These are phyloP conservation scores for Trinectes maculatus DNA, from an alignment of 2,113 vertebrate species.

Conservation along the genomic window DNA sequence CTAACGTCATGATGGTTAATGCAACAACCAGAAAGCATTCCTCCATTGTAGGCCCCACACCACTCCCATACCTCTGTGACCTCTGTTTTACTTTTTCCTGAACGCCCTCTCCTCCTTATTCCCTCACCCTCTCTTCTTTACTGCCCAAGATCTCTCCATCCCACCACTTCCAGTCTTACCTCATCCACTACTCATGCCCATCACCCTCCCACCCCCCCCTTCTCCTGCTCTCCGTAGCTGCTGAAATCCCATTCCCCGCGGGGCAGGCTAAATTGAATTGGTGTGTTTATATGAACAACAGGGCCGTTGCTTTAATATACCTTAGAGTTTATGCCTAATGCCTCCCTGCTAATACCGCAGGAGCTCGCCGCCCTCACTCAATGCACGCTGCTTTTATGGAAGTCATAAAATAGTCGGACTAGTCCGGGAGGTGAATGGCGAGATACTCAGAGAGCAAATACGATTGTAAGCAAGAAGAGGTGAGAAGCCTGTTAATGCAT, in stretches of 20 bases:
- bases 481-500: constrained; percentile 43
- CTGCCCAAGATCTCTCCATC: constrained; percentile 49
- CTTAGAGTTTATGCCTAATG: constrained; percentile 87
- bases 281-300: constrained; percentile 88
- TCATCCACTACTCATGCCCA: constrained; percentile 41
- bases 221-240: constrained; percentile 55
- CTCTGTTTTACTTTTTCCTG: constrained; percentile 3
- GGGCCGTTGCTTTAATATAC: constrained; percentile 88
- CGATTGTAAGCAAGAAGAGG: constrained; percentile 38
- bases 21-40: constrained; percentile 54
- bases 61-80: constrained; percentile 39
- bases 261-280: constrained; percentile 92
- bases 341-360: constrained; percentile 73
- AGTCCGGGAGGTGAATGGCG: constrained; percentile 41
- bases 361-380: constrained; percentile 73
- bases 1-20: constrained; percentile 55
- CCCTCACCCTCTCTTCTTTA: constrained; percentile 28
- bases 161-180: constrained; percentile 55
- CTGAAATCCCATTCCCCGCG: constrained; percentile 89
- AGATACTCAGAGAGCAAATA: constrained; percentile 53
- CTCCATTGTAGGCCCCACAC: constrained; percentile 30
- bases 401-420: constrained; percentile 60
- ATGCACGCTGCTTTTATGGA: constrained; percentile 77
- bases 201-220: constrained; percentile 9
- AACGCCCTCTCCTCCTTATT: constrained; percentile 6